phyloP scores from a whole-genome alignment of 2,888 invertebrate genomes.

The Folsomia candida region DNA sequence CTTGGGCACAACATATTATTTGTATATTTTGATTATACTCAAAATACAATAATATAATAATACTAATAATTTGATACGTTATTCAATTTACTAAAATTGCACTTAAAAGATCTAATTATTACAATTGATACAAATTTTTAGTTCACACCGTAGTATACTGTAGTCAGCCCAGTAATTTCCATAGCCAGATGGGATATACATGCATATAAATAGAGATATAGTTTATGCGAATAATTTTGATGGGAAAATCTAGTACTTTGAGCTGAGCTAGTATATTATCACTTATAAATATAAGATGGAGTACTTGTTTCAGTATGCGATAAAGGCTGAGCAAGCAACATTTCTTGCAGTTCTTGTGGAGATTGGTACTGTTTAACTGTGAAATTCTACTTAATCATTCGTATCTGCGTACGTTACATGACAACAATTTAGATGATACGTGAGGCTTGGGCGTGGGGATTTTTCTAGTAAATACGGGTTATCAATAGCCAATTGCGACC shows the following conservation, averaged over 20 bases:
- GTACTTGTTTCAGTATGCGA: background rate
- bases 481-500: conserved; percentile 7
- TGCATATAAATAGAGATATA: no score
- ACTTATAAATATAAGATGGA: background rate
- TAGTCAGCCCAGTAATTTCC: no score
- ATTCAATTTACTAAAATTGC: no score
- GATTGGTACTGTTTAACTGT: background rate
- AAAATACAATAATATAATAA: no score
- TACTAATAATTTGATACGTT: no score
- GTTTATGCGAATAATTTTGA: background rate
- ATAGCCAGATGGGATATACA: no score
- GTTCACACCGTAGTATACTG: no score
- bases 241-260: background rate
- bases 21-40: no score
- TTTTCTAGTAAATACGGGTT: background rate
- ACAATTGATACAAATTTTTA: no score
- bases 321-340: background rate
- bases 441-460: no score
- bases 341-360: background rate
- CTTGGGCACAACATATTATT: no score
- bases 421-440: background rate
- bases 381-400: background rate
- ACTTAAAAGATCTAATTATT: no score
- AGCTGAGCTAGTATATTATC: background rate
- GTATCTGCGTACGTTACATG: background rate